Evolutionary conservation across 2,797 vertebrate genomes (phyloP), one percentile per base, ranked within the genome.

Genomic region (Chloroceryle inda): DNA sequence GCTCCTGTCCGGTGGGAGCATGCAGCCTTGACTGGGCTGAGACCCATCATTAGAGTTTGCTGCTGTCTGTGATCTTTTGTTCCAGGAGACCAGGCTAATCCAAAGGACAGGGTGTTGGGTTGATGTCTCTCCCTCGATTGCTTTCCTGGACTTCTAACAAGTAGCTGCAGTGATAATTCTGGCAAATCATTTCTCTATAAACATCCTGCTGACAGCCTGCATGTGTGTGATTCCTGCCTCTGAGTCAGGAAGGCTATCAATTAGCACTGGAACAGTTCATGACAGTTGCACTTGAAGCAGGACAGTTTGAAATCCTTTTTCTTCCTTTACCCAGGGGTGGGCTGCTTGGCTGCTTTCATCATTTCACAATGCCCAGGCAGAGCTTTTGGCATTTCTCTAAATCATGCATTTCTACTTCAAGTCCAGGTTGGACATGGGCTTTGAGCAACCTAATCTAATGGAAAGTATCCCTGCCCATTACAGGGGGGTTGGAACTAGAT

Each of bases 21-120:
- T 9, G 38, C 68, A 45, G 68, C 33, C 47, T 61, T 74, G 49
- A 29, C 72, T 1, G 2, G 90, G 74, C 82, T 47, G 37, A 29
- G 59, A 55, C 24, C 86, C 81, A 7, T 90, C 76, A 42, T 87
- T 92, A 92, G 56, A 19, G 58, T 58, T 69, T 40, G 66, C 52
- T 75, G 73, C 88, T 88, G 45, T 38, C 79, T 82, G 74, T 0
- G 0, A 8, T 47, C 50, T 66, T 90, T 89, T 78, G 31, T 89
- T 92, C 81, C 81, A 37, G 75, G 44, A 91, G 80, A 69, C 53
- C 52, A 53, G 66, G 49, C 81, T 85, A 83, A 90, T 92, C 40
- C 63, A 22, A 58, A 40, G 66, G 84, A 49, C 2, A 2, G 49
- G 80, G 20, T 31, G 33, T 31, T 77, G 85, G n/a, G 61, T 27